Conservation (phyloP, 1,140 invertebrate species). For the Aphis craccivora region DNA sequence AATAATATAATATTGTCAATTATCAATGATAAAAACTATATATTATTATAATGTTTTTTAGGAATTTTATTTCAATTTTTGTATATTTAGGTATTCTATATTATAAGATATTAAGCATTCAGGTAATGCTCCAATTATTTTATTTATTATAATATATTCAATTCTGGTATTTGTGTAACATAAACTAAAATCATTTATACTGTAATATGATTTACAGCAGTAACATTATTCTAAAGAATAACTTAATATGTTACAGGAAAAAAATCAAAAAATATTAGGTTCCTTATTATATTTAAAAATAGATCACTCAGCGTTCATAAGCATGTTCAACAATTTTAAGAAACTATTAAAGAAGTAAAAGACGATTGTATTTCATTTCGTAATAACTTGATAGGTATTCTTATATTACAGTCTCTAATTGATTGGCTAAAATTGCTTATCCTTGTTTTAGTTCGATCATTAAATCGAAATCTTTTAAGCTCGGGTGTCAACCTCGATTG, state of each 20-base stretch:
- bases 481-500: background rate
- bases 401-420: slow-evolving; percentile 3
- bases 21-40: no score
- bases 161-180: background rate
- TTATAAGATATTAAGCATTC: no score
- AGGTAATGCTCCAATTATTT: background rate
- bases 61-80: background rate
- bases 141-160: background rate
- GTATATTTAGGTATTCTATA: background rate
- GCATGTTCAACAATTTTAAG: background rate
- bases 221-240: background rate
- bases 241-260: background rate
- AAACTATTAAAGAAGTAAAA: background rate
- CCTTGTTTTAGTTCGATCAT: background rate
- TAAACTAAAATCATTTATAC: background rate
- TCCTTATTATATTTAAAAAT: background rate
- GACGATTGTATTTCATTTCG: background rate
- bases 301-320: background rate
- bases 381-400: background rate
- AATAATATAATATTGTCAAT: no score
- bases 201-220: background rate
- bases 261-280: background rate
- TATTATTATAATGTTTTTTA: no score
- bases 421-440: background rate
- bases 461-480: background rate